Evolutionary conservation across 2,888 invertebrate genomes (phyloP).

Genomic region (Rhodophaea formosa): DNA sequence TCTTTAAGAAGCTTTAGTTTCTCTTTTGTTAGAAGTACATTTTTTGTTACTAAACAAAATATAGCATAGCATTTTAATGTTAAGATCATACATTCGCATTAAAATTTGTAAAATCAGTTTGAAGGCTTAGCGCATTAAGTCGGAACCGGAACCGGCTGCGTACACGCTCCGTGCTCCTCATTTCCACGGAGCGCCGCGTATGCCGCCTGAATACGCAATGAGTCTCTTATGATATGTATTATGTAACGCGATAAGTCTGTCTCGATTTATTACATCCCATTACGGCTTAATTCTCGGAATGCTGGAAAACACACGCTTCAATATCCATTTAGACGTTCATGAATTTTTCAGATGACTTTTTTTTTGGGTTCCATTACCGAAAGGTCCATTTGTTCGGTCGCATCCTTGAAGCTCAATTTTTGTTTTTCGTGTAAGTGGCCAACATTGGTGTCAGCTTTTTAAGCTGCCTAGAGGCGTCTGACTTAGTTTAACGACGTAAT

Average conservation of each 20-base stretch:
- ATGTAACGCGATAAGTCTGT: slow-evolving; percentile 54
- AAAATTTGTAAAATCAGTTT: not conserved
- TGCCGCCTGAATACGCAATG: slow-evolving; percentile 63
- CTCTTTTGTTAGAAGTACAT: too few relatives aligned
- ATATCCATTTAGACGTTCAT: not conserved
- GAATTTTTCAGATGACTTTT: not conserved
- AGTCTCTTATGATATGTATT: slow-evolving; percentile 55
- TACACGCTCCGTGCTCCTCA: slow-evolving; percentile 45
- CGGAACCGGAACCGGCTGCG: slow-evolving; percentile 36
- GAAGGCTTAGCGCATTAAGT: slow-evolving; percentile 14
- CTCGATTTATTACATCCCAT: slow-evolving; percentile 59
- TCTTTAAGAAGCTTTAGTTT: too few relatives aligned
- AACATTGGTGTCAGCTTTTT: too few relatives aligned
- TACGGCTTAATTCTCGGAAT: slow-evolving; percentile 30
- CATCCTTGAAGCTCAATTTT: too few relatives aligned
- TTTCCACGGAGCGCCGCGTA: slow-evolving; percentile 58
- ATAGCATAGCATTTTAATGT: too few relatives aligned
- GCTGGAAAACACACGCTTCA: slow-evolving; percentile 7
- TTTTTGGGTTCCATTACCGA: too few relatives aligned
- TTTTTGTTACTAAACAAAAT: too few relatives aligned
- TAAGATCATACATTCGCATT: too few relatives aligned
- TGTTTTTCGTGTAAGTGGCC: too few relatives aligned
- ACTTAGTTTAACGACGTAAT: too few relatives aligned
- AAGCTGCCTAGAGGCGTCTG: too few relatives aligned
- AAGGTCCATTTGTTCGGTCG: too few relatives aligned